Percentiles rank a stretch among this genome's conserved stretches.
phyloP scores from a whole-genome alignment of 2,888 invertebrate species.

The Lasioglossum malachurum region DNA sequence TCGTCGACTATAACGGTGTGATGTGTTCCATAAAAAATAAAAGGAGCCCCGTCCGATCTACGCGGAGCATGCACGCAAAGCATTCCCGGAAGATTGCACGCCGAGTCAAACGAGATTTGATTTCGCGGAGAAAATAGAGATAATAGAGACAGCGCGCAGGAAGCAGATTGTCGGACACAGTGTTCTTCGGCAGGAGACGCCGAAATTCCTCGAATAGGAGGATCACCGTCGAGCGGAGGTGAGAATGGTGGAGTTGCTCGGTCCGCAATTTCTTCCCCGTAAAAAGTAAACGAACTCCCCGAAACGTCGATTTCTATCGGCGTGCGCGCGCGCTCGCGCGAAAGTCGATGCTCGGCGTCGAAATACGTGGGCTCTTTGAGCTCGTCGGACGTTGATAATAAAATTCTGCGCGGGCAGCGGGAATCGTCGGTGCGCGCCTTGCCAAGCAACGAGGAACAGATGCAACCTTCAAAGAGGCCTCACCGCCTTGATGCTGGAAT shows the following conservation, averaged over 20 bases:
- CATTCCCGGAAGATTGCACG: not conserved
- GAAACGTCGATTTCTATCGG: not conserved
- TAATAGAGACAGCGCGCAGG: not conserved
- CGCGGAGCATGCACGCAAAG: not conserved
- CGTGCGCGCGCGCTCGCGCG: not conserved
- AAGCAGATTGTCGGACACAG: not conserved
- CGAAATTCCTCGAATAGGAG: not conserved
- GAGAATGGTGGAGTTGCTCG: not conserved
- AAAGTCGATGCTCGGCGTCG: not conserved
- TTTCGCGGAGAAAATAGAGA: not conserved
- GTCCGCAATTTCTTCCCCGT: not conserved
- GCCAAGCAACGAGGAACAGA: constrained; percentile 37
- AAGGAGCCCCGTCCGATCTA: not conserved
- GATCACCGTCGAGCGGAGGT: not conserved
- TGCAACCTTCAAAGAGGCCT: constrained; percentile 61
- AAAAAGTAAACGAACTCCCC: not conserved
- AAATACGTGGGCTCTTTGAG: constrained; percentile 7
- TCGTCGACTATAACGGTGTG: not conserved
- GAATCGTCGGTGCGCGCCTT: constrained; percentile 14
- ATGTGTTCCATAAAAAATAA: not conserved
- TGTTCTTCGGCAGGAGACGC: not conserved
- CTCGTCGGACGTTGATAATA: constrained; percentile 33
- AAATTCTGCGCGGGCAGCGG: constrained; percentile 38
- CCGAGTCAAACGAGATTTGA: constrained; percentile 7
- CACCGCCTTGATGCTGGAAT: constrained; percentile 64